Base-by-base conservation (phyloP, 2,797 vertebrate species). In the Luscinia luscinia region DNA sequence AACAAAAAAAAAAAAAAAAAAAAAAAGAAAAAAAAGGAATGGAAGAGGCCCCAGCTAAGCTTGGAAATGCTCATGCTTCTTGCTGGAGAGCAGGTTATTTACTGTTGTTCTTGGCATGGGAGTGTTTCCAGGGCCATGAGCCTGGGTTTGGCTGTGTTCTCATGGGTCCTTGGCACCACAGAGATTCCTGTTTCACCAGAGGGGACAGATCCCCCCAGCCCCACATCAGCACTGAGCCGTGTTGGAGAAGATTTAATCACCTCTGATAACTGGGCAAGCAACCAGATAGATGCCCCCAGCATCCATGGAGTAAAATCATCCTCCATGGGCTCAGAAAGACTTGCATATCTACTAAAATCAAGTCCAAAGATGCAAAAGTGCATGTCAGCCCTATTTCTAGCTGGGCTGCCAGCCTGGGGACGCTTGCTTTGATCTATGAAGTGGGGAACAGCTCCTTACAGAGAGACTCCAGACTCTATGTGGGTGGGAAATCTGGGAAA, bases 81-180 rank as follows among this genome's bases (percentile, higher is more conserved):
- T 89, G 68, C 55, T 89, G 57, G 84, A 94, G 88, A 96, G 85
- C 94, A 97, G 96, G 95, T 97, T 97, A 90, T 97, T 96, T 97
- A 80, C 93, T 97, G 92, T 95, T 97, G 78, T 66, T 97, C 85
- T 97, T 97, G 96, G 96, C 83, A 4, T 6, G 1, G 85, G 41
- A 75, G 80, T 5, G 0, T 62, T 64, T 92, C 68, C 8, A 66
- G 93, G 94, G 75, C 86, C 81, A 64, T 6, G 5, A 91, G 89
- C 15, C 59, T 84, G 70, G 19, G 8, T 79, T 96, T 96, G 91
- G 93, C 95, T 90, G 79, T 9, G 13, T 58, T 80, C 61, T 83
- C 36, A 1, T 2, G 15, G 81, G 38, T 72, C 55, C 80, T 83
- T 8, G 22, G 74, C 77, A 84, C 84, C 80, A 68, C 3, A 12